Percentiles rank a stretch among this genome's conserved stretches.
Evolutionary conservation across 2,888 invertebrate genomes (phyloP).

Genomic region (Coleophora deauratella): DNA sequence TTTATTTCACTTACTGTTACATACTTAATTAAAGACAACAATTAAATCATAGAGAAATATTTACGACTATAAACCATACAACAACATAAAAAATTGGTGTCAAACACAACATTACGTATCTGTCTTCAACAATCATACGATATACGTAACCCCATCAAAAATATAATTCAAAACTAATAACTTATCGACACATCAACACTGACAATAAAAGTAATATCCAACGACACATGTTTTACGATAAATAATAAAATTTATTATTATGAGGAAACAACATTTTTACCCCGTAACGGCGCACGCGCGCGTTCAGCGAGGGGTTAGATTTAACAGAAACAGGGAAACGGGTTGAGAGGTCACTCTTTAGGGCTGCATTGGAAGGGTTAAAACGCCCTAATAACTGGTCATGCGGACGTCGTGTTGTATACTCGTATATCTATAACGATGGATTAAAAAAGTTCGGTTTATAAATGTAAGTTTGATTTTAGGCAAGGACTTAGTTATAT

Average conservation of each 20-base stretch:
- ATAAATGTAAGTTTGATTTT: too few relatives aligned
- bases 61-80: too few relatives aligned
- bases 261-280: slow-evolving; percentile 48
- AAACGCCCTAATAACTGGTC: slow-evolving; percentile 59
- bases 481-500: too few relatives aligned
- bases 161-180: slow-evolving; percentile 36
- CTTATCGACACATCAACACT: slow-evolving; percentile 38
- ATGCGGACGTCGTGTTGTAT: slow-evolving; percentile 6
- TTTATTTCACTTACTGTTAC: too few relatives aligned
- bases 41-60: too few relatives aligned
- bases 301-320: slow-evolving; percentile 31
- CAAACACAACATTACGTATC: too few relatives aligned
- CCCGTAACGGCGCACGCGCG: slow-evolving; percentile 46
- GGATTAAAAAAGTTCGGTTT: not conserved
- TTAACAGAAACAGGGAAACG: slow-evolving; percentile 51
- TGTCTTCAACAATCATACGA: not conserved
- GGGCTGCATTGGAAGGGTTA: slow-evolving; percentile 48
- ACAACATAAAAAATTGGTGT: too few relatives aligned
- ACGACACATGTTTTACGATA: slow-evolving; percentile 50
- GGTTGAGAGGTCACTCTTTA: slow-evolving; percentile 53
- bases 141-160: slow-evolving; percentile 4
- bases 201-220: slow-evolving; percentile 33
- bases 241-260: slow-evolving; percentile 53
- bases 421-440: not conserved
- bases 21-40: too few relatives aligned